Conservation (phyloP, 2,797 vertebrate species). For the Sebastes flavidus region DNA sequence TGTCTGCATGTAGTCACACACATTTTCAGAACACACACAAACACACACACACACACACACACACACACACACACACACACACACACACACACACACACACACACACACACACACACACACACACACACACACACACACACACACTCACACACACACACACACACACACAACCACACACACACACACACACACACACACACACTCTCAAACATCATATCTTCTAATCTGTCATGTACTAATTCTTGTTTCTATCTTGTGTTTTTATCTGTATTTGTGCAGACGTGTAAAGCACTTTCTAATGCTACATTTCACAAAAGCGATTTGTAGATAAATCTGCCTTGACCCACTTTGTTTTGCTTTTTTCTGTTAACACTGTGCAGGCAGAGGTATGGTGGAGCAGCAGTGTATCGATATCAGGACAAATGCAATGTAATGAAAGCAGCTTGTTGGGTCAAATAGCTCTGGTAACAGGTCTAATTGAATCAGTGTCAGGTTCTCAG, state of each 20-base stretch:
- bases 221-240: not conserved
- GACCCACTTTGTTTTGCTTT: not conserved
- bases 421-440: conserved; percentile 62
- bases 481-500: conserved; percentile 68
- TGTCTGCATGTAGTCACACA: not conserved
- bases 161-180: too few relatives aligned
- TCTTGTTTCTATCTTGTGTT: not conserved
- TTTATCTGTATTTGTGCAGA: not conserved
- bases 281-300: not conserved
- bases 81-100: not conserved
- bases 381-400: conserved; percentile 6
- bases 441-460: conserved; percentile 69
- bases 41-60: not conserved
- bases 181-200: not conserved
- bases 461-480: conserved; percentile 70
- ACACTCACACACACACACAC: not conserved
- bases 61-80: not conserved
- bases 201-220: not conserved
- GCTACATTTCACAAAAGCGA: not conserved
- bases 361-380: not conserved
- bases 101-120: not conserved
- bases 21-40: not conserved
- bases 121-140: not conserved
- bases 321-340: conserved; percentile 17
- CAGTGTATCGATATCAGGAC: conserved; percentile 59